A percentile compares a stretch with the other conserved stretches of the same genome.
phyloP scores from a whole-genome alignment of 2,888 invertebrate genomes.

The Drosophila nr. fundita region DNA sequence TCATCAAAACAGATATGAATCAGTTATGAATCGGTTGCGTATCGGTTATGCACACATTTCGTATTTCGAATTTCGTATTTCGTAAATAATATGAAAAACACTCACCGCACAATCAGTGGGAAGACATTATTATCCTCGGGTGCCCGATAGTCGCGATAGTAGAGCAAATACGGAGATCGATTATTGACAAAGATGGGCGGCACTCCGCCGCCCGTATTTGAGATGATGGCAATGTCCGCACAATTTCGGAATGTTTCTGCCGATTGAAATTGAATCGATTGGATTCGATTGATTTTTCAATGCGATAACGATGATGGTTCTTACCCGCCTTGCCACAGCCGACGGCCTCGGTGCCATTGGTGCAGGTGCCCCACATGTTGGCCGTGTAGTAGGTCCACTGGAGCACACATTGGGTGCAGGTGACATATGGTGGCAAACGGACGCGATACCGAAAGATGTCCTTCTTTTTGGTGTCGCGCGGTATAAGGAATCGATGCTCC shows the following conservation, averaged over 20 bases:
- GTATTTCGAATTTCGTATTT: too few species aligned
- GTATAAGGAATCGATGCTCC: conserved; percentile 90
- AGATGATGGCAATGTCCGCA: conserved; percentile 93
- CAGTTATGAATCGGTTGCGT: conserved; percentile 12
- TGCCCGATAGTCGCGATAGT: conserved; percentile 89
- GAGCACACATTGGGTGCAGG: conserved; percentile 95
- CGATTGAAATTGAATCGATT: not conserved
- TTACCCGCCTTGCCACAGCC: conserved; percentile 92
- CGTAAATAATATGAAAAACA: conserved; percentile 25
- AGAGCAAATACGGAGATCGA: conserved; percentile 91
- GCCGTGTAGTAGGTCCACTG: conserved; percentile 96
- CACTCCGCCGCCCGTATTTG: conserved; percentile 91
- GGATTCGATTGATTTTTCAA: not conserved
- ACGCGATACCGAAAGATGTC: conserved; percentile 89
- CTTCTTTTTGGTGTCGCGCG: conserved; percentile 89
- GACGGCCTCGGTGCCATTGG: conserved; percentile 93
- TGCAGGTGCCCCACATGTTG: conserved; percentile 96
- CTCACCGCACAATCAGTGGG: conserved; percentile 91
- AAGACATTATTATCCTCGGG: conserved; percentile 88
- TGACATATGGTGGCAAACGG: conserved; percentile 91
- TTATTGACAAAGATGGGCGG: conserved; percentile 89
- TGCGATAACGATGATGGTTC: not conserved
- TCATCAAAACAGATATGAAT: not conserved
- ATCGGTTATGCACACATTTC: not conserved
- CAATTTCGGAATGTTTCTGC: conserved; percentile 95